Evolutionary conservation across 2,888 invertebrate genomes (phyloP).

Genomic region (Herminia tarsipennalis): DNA sequence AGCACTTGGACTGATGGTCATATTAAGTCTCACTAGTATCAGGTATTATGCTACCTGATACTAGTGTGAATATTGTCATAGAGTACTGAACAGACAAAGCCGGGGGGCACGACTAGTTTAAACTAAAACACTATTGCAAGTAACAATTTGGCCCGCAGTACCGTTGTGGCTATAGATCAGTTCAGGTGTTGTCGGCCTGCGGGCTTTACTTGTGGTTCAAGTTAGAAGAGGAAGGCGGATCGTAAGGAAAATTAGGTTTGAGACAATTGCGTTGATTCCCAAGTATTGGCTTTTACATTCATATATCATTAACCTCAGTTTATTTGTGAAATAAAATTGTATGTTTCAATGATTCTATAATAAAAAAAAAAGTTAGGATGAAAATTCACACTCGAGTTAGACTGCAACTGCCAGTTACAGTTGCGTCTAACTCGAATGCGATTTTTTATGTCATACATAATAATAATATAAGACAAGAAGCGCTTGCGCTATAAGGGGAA

Average conservation of each 20-base stretch:
- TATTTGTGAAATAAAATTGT: too few species aligned
- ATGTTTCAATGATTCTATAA: too few species aligned
- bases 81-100: slow-evolving; percentile 10
- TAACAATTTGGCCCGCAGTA: slow-evolving; percentile 81
- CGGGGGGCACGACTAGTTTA: slow-evolving; percentile 38
- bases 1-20: background rate
- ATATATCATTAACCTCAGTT: too few species aligned
- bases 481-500: too few species aligned
- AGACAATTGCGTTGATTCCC: too few species aligned
- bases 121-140: slow-evolving; percentile 74
- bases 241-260: background rate
- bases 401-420: too few species aligned
- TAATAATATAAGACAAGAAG: too few species aligned
- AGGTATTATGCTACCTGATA: slow-evolving; percentile 12
- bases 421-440: too few species aligned
- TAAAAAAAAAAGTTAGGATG: too few species aligned
- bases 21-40: background rate
- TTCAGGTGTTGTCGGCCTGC: slow-evolving; percentile 80
- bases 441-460: too few species aligned
- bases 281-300: too few species aligned
- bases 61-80: slow-evolving; percentile 19
- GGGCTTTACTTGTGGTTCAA: slow-evolving; percentile 61
- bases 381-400: too few species aligned
- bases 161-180: slow-evolving; percentile 81
- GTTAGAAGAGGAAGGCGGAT: slow-evolving; percentile 25